A percentile compares a stretch with the other conserved stretches of the same genome.
Conservation (phyloP, 1,140 invertebrate genomes). For the Bradysia coprophila region DNA sequence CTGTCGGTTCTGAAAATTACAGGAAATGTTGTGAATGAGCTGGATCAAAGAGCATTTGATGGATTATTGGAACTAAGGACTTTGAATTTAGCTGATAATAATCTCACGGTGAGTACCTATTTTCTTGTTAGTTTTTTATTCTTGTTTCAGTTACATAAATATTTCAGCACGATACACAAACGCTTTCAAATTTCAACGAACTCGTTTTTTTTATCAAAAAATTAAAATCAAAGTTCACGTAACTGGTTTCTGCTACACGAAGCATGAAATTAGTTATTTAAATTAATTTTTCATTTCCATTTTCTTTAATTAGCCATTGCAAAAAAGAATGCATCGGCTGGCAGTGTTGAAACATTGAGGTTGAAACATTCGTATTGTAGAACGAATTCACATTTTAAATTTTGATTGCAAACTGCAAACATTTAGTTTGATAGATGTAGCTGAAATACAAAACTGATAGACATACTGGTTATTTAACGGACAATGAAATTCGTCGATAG, state of each 20-base stretch:
- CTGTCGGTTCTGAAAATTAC: conserved; percentile 41
- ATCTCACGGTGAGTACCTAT: conserved; percentile 35
- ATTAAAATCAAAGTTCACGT: not conserved
- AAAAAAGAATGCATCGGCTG: too few species aligned
- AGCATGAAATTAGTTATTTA: not conserved
- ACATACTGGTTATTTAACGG: too few species aligned
- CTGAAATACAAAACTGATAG: too few species aligned
- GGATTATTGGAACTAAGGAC: conserved; percentile 43
- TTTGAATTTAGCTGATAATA: conserved; percentile 64
- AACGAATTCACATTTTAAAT: too few species aligned
- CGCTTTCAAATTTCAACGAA: not conserved
- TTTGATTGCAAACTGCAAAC: too few species aligned
- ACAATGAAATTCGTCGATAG: too few species aligned
- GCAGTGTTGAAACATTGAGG: too few species aligned
- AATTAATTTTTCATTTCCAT: not conserved
- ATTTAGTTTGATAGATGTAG: too few species aligned
- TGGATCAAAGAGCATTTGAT: conserved; percentile 46
- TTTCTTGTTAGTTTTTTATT: not conserved
- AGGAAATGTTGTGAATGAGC: conserved; percentile 49
- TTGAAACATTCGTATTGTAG: too few species aligned
- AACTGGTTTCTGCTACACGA: not conserved
- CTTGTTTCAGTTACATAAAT: not conserved
- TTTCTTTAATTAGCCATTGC: not conserved
- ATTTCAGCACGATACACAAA: not conserved
- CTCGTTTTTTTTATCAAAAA: not conserved